A percentile compares a stretch with the other conserved stretches of the same genome.
Evolutionary conservation across 2,888 invertebrate species (phyloP).

Genomic region (Pseudolycoriella hygida): DNA sequence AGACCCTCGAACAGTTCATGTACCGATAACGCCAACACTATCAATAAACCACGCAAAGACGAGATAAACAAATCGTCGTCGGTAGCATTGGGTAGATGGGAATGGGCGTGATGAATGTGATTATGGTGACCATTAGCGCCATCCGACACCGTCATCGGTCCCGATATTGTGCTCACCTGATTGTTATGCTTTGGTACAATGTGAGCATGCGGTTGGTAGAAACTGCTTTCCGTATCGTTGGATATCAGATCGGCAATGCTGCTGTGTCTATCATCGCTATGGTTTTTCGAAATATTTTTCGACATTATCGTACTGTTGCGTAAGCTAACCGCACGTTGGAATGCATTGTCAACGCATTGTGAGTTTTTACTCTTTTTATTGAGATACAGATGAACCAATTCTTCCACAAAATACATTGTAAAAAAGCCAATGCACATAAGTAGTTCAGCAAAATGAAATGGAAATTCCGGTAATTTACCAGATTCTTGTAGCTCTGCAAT

Average conservation of each 20-base stretch:
- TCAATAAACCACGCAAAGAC: constrained; percentile 50
- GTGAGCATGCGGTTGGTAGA: background rate
- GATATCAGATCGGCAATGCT: background rate
- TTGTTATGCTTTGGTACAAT: background rate
- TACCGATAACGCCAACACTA: constrained; percentile 66
- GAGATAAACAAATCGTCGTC: constrained; percentile 16
- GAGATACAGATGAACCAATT: constrained; percentile 53
- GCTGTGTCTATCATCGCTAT: background rate
- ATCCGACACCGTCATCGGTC: background rate
- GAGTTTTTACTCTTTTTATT: constrained; percentile 31
- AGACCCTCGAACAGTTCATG: constrained; percentile 78
- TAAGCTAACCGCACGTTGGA: constrained; percentile 22
- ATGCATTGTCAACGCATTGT: constrained; percentile 16
- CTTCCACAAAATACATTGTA: constrained; percentile 63
- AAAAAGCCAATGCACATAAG: constrained; percentile 62
- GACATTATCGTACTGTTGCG: constrained; percentile 19
- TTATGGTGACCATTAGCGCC: background rate
- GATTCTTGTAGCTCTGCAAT: constrained; percentile 38
- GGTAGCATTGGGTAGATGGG: constrained; percentile 12
- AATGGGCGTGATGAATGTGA: constrained; percentile 10
- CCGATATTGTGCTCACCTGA: background rate
- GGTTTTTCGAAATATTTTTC: constrained; percentile 5
- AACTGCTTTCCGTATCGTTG: background rate
- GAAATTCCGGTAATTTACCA: constrained; percentile 31
- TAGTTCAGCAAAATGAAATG: constrained; percentile 48